Evolutionary conservation across 2,888 invertebrate genomes (phyloP).

Genomic region (Pterostichus madidus): DNA sequence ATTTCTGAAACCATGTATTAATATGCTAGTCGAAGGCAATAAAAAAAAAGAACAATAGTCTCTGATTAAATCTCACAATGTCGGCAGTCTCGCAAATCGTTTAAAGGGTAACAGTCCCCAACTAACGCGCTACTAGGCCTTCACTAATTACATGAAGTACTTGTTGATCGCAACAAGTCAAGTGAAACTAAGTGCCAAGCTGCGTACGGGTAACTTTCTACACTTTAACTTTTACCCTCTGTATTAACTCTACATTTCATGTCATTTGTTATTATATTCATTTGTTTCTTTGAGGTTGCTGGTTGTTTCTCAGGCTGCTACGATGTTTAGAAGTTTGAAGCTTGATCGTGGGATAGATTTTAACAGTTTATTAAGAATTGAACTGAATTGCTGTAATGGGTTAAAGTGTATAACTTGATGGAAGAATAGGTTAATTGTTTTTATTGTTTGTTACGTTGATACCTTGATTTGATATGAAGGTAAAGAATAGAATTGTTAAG

Average conservation of each 20-base stretch:
- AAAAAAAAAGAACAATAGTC: conserved; percentile 13
- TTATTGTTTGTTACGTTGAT: conserved; percentile 25
- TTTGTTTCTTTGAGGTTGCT: conserved; percentile 7
- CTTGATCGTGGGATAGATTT: conserved; percentile 24
- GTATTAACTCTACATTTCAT: conserved; percentile 21
- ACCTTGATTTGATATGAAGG: conserved; percentile 13
- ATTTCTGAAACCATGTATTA: no score
- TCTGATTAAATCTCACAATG: conserved; percentile 13
- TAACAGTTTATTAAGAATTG: background rate
- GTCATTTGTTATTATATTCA: conserved; percentile 47
- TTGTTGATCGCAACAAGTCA: conserved; percentile 58
- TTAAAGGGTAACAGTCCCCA: conserved; percentile 7
- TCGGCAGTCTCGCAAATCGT: background rate
- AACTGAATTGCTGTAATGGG: background rate
- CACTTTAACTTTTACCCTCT: background rate
- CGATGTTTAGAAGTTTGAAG: conserved; percentile 15
- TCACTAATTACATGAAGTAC: conserved; percentile 50
- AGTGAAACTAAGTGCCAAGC: conserved; percentile 34
- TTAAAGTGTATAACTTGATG: conserved; percentile 19
- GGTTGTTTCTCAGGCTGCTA: conserved; percentile 47
- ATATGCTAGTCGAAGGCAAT: no score
- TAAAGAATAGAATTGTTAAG: background rate
- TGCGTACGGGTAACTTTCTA: background rate
- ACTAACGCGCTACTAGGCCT: background rate
- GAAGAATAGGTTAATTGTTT: conserved; percentile 31